Evolutionary conservation across 2,888 invertebrate species (phyloP).

Genomic region (Allolobophora icterica): DNA sequence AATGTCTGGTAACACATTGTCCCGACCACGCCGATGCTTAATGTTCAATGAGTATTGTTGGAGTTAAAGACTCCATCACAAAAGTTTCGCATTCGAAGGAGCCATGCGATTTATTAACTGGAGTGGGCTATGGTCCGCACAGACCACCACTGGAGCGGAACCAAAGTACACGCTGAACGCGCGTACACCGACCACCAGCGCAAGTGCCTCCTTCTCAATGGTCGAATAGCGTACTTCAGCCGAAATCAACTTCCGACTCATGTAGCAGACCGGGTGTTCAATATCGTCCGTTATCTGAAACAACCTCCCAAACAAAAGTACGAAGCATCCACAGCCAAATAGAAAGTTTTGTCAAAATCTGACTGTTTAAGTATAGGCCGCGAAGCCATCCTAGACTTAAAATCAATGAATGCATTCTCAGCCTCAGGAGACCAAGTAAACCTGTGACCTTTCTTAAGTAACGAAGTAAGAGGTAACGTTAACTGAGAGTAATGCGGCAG

Average conservation of each 20-base stretch:
- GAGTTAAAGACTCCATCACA: neutral
- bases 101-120: neutral
- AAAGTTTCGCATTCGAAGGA: neutral
- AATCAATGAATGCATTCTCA: neutral
- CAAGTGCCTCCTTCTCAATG: neutral
- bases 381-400: neutral
- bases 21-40: no score
- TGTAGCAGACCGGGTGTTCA: neutral
- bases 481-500: no score
- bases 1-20: no score
- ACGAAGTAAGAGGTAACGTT: no score
- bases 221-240: neutral
- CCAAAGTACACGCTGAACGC: neutral
- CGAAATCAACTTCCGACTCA: neutral
- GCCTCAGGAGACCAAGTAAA: neutral
- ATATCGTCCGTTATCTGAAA: neutral
- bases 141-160: neutral
- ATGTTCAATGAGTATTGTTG: neutral
- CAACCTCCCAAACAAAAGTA: neutral
- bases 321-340: neutral
- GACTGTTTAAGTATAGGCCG: neutral
- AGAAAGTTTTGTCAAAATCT: neutral
- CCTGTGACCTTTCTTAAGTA: no score
- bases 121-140: neutral
- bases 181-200: neutral